Conservation (phyloP, 1,140 invertebrate species). For the Yoshiicerus persimilis region DNA sequence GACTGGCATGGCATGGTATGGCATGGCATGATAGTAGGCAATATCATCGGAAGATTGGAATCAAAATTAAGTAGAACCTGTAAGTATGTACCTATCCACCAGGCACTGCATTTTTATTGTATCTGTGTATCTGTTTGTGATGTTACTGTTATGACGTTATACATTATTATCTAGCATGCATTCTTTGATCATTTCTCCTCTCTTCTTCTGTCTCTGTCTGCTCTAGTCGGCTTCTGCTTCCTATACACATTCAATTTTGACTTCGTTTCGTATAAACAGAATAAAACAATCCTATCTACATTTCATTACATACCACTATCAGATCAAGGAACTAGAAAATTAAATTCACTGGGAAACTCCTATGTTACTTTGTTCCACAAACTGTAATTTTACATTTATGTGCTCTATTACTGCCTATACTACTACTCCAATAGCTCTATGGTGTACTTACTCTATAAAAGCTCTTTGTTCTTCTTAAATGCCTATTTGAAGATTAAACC, state of each 20-base stretch:
- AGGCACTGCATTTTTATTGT: not conserved
- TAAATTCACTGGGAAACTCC: not conserved
- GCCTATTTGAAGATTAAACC: not conserved
- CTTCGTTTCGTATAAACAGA: not conserved
- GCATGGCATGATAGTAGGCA: not conserved
- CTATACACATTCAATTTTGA: not conserved
- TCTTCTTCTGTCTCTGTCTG: not conserved
- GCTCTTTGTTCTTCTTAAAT: not conserved
- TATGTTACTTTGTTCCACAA: not conserved
- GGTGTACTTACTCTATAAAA: not conserved
- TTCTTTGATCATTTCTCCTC: not conserved
- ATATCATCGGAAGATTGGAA: not conserved
- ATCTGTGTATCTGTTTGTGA: not conserved
- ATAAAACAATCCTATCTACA: not conserved
- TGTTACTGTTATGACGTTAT: not conserved
- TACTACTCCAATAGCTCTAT: not conserved
- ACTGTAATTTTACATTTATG: not conserved
- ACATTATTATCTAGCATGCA: not conserved
- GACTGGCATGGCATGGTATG: not conserved
- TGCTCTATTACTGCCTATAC: no score
- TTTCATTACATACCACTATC: not conserved
- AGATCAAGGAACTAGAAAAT: not conserved
- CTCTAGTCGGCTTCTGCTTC: not conserved
- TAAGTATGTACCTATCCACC: not conserved
- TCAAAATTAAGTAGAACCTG: constrained; percentile 5